Evolutionary conservation across 1,140 invertebrate species (phyloP).

Genomic region (Tenebrio molitor): DNA sequence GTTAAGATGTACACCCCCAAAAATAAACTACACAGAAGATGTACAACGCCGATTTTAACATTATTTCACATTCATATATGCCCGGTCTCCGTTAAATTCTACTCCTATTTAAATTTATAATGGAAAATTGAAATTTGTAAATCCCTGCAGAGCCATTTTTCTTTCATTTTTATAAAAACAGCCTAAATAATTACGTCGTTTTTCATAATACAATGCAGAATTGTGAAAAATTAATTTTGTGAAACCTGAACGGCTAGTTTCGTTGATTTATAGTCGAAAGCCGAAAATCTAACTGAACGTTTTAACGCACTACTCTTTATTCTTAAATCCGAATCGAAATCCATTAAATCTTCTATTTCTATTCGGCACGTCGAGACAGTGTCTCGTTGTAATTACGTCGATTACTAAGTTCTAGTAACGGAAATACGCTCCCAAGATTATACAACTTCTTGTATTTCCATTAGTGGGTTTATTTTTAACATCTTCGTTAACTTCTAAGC

Average conservation of each 20-base stretch:
- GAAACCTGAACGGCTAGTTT: conserved; percentile 10
- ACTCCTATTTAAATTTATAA: conserved; percentile 21
- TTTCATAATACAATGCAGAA: not conserved
- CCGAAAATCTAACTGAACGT: not conserved
- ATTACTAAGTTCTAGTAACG: too few species aligned
- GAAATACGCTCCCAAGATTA: too few species aligned
- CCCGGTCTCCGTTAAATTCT: too few species aligned
- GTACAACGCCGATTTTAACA: too few species aligned
- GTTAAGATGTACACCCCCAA: too few species aligned
- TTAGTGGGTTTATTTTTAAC: too few species aligned
- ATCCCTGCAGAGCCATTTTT: not conserved
- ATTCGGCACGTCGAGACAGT: not conserved
- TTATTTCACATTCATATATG: conserved; percentile 5
- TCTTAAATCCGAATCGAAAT: not conserved
- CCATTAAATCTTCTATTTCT: too few species aligned
- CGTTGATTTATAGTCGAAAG: conserved; percentile 7
- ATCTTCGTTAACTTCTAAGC: too few species aligned
- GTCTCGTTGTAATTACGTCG: too few species aligned
- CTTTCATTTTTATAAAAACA: conserved; percentile 6
- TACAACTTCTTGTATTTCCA: too few species aligned
- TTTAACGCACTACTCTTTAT: not conserved
- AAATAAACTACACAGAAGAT: too few species aligned
- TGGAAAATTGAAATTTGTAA: conserved; percentile 17
- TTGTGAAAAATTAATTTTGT: conserved; percentile 6
- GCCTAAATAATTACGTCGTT: not conserved